A percentile compares a stretch with the other conserved stretches of the same genome.
Evolutionary conservation across 2,113 vertebrate species (phyloP).

Genomic region (Alouatta palliata): DNA sequence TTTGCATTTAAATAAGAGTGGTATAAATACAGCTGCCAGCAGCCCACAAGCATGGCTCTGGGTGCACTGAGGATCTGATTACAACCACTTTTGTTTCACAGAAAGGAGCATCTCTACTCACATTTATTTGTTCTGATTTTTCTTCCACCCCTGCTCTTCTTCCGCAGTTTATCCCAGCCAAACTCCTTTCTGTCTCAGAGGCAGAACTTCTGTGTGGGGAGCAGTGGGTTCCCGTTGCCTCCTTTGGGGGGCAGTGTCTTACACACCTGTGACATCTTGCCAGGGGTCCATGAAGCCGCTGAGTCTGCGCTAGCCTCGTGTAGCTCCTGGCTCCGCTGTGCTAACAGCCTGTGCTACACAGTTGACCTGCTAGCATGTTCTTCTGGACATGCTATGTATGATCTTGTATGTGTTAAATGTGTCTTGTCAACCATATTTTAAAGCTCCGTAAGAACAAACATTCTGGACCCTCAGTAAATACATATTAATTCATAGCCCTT

Average conservation of each 20-base stretch:
- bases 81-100: background rate
- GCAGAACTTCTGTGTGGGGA: background rate
- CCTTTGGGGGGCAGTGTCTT: no score
- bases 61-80: background rate
- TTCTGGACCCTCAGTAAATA: background rate
- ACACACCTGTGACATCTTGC: background rate
- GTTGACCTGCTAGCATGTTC: background rate
- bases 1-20: background rate
- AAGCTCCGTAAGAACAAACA: background rate
- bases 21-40: no score
- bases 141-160: background rate
- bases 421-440: background rate
- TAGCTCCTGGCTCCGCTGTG: background rate
- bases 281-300: rapidly evolving
- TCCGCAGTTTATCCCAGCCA: background rate
- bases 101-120: no score
- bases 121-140: background rate
- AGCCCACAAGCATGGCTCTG: no score
- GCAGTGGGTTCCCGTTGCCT: background rate
- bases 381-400: no score
- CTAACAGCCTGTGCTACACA: no score
- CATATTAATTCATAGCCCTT: background rate
- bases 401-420: background rate
- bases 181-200: background rate
- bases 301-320: background rate